Percentiles rank a stretch among this genome's conserved stretches.
phyloP scores from a whole-genome alignment of 2,888 invertebrate genomes.

The Aromia moschata region DNA sequence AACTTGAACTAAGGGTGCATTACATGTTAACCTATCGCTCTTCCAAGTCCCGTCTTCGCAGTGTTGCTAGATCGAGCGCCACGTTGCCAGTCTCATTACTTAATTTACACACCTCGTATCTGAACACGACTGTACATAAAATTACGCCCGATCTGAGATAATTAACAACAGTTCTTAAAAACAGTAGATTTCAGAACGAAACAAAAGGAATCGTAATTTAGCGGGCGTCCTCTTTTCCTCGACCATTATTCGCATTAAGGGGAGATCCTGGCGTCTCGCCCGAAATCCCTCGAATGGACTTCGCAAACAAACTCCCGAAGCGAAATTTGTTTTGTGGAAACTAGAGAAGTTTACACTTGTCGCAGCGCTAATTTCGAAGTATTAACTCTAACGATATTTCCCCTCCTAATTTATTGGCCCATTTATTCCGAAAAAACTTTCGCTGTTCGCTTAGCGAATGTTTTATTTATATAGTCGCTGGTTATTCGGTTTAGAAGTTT shows the following conservation, averaged over 20 bases:
- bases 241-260: conserved; percentile 39
- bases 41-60: too few relatives aligned
- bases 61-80: too few relatives aligned
- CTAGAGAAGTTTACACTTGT: conserved; percentile 45
- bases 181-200: too few relatives aligned
- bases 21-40: too few relatives aligned
- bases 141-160: too few relatives aligned
- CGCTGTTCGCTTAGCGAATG: conserved; percentile 12
- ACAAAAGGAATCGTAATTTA: too few relatives aligned
- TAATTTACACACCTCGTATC: too few relatives aligned
- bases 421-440: conserved; percentile 21
- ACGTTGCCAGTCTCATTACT: too few relatives aligned
- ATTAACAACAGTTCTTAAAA: too few relatives aligned
- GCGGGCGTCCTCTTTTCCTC: too few relatives aligned
- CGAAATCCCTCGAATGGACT: conserved; percentile 36
- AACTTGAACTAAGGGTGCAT: too few relatives aligned
- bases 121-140: too few relatives aligned
- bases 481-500: conserved; percentile 1
- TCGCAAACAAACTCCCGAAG: conserved; percentile 45
- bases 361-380: conserved; percentile 41
- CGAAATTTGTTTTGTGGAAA: conserved; percentile 46
- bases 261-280: conserved; percentile 37
- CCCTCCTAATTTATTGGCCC: conserved; percentile 31
- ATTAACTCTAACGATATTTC: conserved; percentile 32
- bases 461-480: conserved; percentile 17